Evolutionary conservation across 1,140 invertebrate genomes (phyloP).

Genomic region (Heterodera carotae): DNA sequence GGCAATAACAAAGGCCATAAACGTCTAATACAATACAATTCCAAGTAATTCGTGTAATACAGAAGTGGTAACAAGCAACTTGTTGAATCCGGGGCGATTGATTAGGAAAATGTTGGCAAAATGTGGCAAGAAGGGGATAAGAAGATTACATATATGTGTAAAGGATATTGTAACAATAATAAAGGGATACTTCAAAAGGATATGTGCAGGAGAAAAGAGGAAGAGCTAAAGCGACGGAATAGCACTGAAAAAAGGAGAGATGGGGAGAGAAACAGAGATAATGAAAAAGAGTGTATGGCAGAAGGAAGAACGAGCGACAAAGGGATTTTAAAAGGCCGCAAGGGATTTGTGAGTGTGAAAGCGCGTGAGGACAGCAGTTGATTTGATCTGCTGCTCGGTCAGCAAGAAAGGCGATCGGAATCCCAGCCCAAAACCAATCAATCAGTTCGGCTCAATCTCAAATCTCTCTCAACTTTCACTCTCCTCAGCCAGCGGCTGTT

Average conservation of each 20-base stretch:
- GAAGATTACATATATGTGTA: neutral
- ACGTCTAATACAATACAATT: too few relatives aligned
- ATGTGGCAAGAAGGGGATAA: neutral
- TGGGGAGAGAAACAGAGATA: neutral
- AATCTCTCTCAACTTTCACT: neutral
- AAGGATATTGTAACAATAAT: neutral
- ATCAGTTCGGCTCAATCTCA: neutral
- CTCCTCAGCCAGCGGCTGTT: constrained; percentile 22
- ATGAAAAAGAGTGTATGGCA: too few relatives aligned
- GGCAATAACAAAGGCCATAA: too few relatives aligned
- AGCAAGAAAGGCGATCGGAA: neutral
- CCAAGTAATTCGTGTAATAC: too few relatives aligned
- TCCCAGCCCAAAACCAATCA: neutral
- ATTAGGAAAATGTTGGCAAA: too few relatives aligned
- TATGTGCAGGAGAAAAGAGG: neutral
- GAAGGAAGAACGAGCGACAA: too few relatives aligned
- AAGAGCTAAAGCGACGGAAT: too few relatives aligned
- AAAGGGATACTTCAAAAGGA: neutral
- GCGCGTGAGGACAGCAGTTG: neutral
- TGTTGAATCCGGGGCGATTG: too few relatives aligned
- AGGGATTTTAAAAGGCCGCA: neutral
- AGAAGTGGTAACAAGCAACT: too few relatives aligned
- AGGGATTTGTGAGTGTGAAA: neutral
- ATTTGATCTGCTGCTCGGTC: neutral
- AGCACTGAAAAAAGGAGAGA: neutral